Percentiles rank a stretch among this genome's conserved stretches.
Evolutionary conservation across 2,888 invertebrate species (phyloP).

Genomic region (Branchipolynoe longqiensis): DNA sequence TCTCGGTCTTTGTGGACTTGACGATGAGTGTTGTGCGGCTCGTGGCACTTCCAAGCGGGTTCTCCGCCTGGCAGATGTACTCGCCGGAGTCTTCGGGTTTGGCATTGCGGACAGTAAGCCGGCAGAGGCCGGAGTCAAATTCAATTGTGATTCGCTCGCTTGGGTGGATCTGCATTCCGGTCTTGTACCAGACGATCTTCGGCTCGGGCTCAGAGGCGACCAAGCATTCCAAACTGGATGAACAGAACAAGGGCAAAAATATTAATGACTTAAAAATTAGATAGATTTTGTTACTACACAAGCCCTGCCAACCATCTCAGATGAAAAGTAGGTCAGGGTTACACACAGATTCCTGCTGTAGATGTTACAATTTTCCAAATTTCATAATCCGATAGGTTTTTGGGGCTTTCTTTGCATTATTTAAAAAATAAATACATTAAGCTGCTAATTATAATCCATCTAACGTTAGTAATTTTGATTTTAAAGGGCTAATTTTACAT

Average conservation of each 20-base stretch:
- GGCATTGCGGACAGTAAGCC: slow-evolving; percentile 74
- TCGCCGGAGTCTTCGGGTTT: slow-evolving; percentile 89
- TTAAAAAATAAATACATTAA: no score
- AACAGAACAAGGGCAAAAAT: no score
- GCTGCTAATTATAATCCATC: no score
- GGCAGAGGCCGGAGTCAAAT: slow-evolving; percentile 70
- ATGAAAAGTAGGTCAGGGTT: no score
- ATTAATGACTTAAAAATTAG: not conserved
- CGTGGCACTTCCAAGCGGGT: slow-evolving; percentile 89
- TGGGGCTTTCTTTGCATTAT: no score
- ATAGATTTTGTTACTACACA: no score
- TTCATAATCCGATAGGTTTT: no score
- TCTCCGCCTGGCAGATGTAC: slow-evolving; percentile 84
- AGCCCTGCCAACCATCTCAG: no score
- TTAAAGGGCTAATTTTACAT: no score
- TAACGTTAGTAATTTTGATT: no score
- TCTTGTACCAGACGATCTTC: slow-evolving; percentile 82
- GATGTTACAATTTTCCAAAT: no score
- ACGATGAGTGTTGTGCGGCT: slow-evolving; percentile 79
- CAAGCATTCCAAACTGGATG: slow-evolving; percentile 74
- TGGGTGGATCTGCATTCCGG: slow-evolving; percentile 86
- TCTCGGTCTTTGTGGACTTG: slow-evolving; percentile 65
- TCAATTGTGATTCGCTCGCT: slow-evolving; percentile 77
- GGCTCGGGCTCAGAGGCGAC: slow-evolving; percentile 78
- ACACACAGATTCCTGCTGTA: no score